Evolutionary conservation across 2,113 vertebrate genomes (phyloP).

Genomic region (Caloenas nicobarica): DNA sequence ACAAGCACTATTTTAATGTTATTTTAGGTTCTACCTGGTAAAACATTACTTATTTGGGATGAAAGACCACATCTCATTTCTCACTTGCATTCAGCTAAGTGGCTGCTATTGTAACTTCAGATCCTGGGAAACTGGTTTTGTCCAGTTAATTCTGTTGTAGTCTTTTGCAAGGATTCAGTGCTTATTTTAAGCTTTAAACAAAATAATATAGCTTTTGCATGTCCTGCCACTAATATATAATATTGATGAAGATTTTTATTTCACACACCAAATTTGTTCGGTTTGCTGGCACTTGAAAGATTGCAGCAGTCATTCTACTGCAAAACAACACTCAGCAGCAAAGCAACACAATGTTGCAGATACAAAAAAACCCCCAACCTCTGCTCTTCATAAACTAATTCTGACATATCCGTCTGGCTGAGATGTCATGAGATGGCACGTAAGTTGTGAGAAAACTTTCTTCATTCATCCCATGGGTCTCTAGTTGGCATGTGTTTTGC

Average conservation of each 20-base stretch:
- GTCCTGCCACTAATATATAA: not conserved
- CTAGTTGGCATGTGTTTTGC: not conserved
- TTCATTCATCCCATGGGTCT: not conserved
- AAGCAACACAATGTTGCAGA: not conserved
- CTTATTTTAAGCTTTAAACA: not conserved
- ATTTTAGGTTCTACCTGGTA: not conserved
- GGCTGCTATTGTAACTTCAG: not conserved
- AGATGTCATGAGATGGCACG: not conserved
- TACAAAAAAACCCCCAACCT: fast-evolving
- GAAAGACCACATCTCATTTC: not conserved
- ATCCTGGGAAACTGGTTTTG: not conserved
- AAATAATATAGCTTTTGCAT: not conserved
- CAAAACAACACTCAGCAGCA: not conserved
- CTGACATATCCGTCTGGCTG: not conserved
- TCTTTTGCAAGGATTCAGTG: not conserved
- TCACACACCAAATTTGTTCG: not conserved
- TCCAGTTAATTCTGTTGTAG: not conserved
- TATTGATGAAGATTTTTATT: not conserved
- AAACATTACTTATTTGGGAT: not conserved
- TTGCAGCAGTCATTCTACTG: fast-evolving
- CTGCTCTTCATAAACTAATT: not conserved
- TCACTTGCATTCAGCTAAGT: not conserved
- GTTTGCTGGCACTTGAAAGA: not conserved
- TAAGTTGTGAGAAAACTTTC: not conserved
- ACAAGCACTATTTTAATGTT: not conserved